Percentiles rank a stretch among this genome's conserved stretches.
These are phyloP conservation scores for Fistularia tabacaria DNA, from an alignment of 2,797 vertebrate genomes.

Conservation along the genomic window DNA sequence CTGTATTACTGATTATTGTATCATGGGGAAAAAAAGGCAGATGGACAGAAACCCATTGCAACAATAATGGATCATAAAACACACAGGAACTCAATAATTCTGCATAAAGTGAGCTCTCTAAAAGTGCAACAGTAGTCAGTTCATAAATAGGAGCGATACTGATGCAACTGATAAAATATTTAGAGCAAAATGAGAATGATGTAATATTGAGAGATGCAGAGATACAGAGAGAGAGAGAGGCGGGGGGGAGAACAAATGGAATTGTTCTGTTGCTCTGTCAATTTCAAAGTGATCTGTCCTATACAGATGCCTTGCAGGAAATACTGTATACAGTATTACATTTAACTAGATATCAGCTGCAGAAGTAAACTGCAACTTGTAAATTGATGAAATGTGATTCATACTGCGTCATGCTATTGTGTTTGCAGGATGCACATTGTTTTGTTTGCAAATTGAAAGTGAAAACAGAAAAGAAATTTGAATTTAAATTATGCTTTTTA, in stretches of 20 bases:
- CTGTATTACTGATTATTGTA: constrained; percentile 17
- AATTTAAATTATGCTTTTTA: too few species aligned
- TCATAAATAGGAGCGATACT: constrained; percentile 28
- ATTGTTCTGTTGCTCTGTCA: too few species aligned
- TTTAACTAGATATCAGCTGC: too few species aligned
- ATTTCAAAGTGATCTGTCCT: too few species aligned
- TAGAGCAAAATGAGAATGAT: constrained; percentile 27
- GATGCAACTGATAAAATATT: constrained; percentile 52
- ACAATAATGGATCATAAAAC: constrained; percentile 30
- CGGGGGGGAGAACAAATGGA: too few species aligned
- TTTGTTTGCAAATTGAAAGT: too few species aligned
- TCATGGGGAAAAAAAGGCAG: constrained; percentile 12
- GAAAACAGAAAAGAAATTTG: too few species aligned
- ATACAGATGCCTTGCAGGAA: too few species aligned
- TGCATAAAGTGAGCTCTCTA: constrained; percentile 27
- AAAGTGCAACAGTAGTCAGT: constrained; percentile 36
- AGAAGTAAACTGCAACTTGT: not conserved
- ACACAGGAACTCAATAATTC: constrained; percentile 38
- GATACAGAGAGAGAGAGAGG: constrained; percentile 1
- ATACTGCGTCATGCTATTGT: too few species aligned
- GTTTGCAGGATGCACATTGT: too few species aligned
- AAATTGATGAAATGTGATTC: not conserved
- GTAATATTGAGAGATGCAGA: constrained; percentile 15
- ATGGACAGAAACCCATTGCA: constrained; percentile 28
- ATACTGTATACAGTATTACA: too few species aligned